Base-by-base conservation (phyloP, 2,888 invertebrate species). In the Hesperia comma region DNA sequence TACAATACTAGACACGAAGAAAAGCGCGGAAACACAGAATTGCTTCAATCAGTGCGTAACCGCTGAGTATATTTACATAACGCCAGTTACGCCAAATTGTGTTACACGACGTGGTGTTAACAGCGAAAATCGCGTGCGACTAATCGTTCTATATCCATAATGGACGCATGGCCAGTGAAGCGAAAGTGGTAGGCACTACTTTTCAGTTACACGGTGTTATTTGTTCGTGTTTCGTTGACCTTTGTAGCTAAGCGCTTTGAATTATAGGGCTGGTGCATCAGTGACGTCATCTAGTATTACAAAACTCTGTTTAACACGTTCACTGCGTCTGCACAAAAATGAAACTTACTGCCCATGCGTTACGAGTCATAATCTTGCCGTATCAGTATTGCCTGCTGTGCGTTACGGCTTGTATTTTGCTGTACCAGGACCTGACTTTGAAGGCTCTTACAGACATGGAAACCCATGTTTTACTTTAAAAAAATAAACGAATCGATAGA, bases 141-240 rank as follows among this genome's bases (percentile, higher is more conserved):
- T 61, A 53, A 54, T 41, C 46, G 58, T 53, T 62, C 62, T 26
- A 61, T 61, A 70, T 70, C 19, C 60, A 62, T 64, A 62, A 68
- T 68, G 58, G 55, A 55, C 55, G 62, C 66, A 37, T 60, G 66
- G 54, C 7, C 60, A 55, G 41, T 63, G 53, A 62, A 58, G 68
- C 69, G 69, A 72, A 69, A 70, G 70, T 61, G 63, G 67, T 60
- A 63, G 17, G 54, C 41, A 57, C 54, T 17, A 51, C 40, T 63
- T 57, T 51, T 57, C 33, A 41, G 63, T 56, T 37, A 56, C 41
- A 53, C 54, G 8, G 15, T 53, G 17, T 56, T 63, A 43, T 6
- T 26, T 26, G 26, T 26, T 26, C 43, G 41, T 53, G 10, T 33
- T 32, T 33, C 33, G 15, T 54, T 26, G 41, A 62, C 62, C 54